Conservation (phyloP, 2,888 invertebrate species). For the Hyles lineata region DNA sequence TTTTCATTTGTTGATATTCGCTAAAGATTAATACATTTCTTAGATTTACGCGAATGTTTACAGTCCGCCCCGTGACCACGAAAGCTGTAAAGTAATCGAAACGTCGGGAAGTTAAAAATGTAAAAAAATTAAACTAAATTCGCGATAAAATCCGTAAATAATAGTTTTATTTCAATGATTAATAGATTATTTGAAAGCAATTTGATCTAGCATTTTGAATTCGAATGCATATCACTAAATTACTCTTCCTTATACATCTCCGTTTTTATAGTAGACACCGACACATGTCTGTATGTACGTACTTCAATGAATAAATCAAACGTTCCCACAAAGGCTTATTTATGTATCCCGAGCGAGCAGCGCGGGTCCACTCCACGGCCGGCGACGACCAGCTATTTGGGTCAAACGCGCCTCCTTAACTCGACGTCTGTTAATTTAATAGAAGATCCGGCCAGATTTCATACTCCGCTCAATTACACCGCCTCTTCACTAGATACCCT, state of each 20-base stretch:
- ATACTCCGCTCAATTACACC: conserved; percentile 22
- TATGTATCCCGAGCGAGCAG: not conserved
- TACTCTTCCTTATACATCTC: not conserved
- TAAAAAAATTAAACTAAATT: no score
- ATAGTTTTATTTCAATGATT: no score
- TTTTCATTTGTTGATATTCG: no score
- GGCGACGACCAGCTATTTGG: conserved; percentile 12
- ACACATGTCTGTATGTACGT: not conserved
- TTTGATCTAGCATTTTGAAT: no score
- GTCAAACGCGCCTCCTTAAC: conserved; percentile 9
- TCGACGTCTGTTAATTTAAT: conserved; percentile 20
- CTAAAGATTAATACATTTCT: no score
- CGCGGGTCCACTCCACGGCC: conserved; percentile 7
- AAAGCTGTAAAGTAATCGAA: no score
- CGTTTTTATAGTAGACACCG: not conserved
- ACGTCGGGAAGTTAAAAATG: no score
- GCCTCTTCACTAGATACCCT: not conserved
- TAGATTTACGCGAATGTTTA: no score
- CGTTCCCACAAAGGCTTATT: not conserved
- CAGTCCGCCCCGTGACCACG: no score
- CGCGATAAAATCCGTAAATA: no score
- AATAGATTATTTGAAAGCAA: no score
- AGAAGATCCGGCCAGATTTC: conserved; percentile 17
- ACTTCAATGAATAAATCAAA: not conserved
- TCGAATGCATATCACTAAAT: not conserved